phyloP scores from a whole-genome alignment of 1,140 invertebrate species.

The Drosophila lini region DNA sequence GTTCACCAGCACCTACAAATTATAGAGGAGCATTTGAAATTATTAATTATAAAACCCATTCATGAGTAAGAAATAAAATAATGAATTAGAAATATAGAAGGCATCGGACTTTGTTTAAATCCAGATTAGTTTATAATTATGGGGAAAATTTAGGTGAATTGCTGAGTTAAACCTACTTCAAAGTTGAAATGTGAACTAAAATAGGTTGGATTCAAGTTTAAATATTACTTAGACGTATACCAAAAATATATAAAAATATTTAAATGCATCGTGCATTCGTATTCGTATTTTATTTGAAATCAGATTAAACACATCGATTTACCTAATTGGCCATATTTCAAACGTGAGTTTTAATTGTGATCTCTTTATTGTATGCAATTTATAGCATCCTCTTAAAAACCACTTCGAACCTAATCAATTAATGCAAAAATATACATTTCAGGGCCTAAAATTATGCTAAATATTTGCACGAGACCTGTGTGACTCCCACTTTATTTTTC shows the following conservation, averaged over 20 bases:
- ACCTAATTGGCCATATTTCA: background rate
- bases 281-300: no score
- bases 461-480: background rate
- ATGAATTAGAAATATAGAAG: no score
- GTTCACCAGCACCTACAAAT: background rate
- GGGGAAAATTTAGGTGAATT: background rate
- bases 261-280: no score
- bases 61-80: background rate
- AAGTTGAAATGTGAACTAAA: background rate
- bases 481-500: slow-evolving; percentile 23
- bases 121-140: background rate
- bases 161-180: background rate
- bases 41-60: background rate
- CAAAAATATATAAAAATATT: background rate
- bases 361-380: background rate
- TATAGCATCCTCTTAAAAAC: background rate
- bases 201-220: background rate
- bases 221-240: background rate
- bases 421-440: background rate
- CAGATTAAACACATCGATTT: background rate
- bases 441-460: slow-evolving; percentile 25
- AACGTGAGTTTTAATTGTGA: background rate
- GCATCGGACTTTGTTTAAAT: background rate
- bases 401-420: background rate
- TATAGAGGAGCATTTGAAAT: background rate